Percentiles rank a stretch among this genome's conserved stretches.
Evolutionary conservation across 2,888 invertebrate species (phyloP).

Genomic region (Ischnus inquisitorius): DNA sequence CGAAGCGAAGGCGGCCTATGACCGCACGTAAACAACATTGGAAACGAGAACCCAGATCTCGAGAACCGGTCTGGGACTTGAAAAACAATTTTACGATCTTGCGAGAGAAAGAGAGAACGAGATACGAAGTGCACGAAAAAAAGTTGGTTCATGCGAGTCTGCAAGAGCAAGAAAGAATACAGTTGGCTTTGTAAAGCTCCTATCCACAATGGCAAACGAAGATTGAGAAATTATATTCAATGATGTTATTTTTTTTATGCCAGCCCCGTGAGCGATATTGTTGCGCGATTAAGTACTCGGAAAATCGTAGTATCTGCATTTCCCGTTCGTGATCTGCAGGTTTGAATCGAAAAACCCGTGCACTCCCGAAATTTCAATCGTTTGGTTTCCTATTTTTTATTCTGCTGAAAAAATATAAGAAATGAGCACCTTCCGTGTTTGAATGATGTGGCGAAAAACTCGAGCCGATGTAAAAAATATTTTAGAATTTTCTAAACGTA

Average conservation of each 20-base stretch:
- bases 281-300: neutral
- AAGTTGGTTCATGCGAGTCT: slow-evolving; percentile 14
- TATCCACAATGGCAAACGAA: neutral
- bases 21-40: slow-evolving; percentile 83
- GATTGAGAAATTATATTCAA: neutral
- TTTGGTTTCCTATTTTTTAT: too few relatives aligned
- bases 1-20: slow-evolving; percentile 81
- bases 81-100: slow-evolving; percentile 83
- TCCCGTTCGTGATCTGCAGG: neutral
- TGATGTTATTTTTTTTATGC: neutral
- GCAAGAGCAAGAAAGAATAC: slow-evolving; percentile 16
- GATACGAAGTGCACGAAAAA: slow-evolving; percentile 40
- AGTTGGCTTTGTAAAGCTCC: neutral
- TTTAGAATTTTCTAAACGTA: too few relatives aligned
- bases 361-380: too few relatives aligned
- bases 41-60: slow-evolving; percentile 82
- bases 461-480: too few relatives aligned
- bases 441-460: too few relatives aligned
- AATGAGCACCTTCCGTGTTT: too few relatives aligned
- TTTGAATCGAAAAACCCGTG: neutral
- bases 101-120: slow-evolving; percentile 66
- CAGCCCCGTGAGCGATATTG: neutral
- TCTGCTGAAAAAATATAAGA: too few relatives aligned
- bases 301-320: too few relatives aligned
- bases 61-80: slow-evolving; percentile 81